phyloP scores from a whole-genome alignment of 1,140 invertebrate genomes.

The Nephila pilipes region DNA sequence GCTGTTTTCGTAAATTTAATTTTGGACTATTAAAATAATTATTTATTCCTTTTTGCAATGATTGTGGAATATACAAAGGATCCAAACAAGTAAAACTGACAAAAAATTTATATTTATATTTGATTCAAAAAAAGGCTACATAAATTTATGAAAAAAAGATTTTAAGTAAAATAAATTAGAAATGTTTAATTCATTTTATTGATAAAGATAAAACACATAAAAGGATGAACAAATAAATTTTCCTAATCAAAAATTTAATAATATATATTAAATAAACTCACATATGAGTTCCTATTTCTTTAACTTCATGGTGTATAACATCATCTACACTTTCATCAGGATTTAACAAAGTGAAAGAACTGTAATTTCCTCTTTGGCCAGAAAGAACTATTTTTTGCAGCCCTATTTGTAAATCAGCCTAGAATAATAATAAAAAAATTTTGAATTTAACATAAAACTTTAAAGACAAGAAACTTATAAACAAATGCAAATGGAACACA shows the following conservation, averaged over 20 bases:
- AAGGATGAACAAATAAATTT: too few relatives aligned
- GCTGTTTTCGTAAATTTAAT: too few relatives aligned
- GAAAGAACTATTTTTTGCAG: constrained; percentile 91
- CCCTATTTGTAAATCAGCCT: constrained; percentile 95
- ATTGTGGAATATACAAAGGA: too few relatives aligned
- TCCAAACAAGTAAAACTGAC: too few relatives aligned
- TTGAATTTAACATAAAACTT: not conserved
- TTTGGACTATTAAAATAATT: too few relatives aligned
- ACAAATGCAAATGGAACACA: not conserved
- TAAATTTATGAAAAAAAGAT: too few relatives aligned
- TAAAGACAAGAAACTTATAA: not conserved
- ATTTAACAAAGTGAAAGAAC: constrained; percentile 85
- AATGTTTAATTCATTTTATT: too few relatives aligned
- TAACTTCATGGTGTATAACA: constrained; percentile 98
- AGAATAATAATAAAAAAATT: constrained; percentile 73
- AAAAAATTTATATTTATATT: too few relatives aligned
- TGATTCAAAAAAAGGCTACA: too few relatives aligned
- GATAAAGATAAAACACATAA: too few relatives aligned
- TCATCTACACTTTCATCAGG: constrained; percentile 95
- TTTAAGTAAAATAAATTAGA: too few relatives aligned
- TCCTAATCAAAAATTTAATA: not conserved
- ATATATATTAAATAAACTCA: constrained; percentile 81
- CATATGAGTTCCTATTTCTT: constrained; percentile 98
- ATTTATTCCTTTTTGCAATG: too few relatives aligned
- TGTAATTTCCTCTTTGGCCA: constrained; percentile 84